These are phyloP conservation scores for Myzus persicae DNA, from an alignment of 1,140 invertebrate genomes.

Conservation along the genomic window DNA sequence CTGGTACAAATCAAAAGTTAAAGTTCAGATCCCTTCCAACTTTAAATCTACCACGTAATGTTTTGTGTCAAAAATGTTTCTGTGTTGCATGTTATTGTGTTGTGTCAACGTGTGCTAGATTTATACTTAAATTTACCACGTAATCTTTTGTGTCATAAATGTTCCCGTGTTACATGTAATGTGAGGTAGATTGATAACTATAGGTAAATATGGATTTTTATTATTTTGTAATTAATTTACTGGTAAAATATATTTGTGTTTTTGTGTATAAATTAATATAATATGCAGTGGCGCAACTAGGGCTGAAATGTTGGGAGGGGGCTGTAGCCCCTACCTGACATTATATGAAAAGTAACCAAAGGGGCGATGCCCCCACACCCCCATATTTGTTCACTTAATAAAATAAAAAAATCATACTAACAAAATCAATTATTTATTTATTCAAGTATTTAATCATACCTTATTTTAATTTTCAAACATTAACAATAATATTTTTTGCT, in stretches of 20 bases:
- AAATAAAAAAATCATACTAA: no score
- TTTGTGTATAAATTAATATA: not conserved
- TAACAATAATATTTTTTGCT: no score
- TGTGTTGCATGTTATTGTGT: not conserved
- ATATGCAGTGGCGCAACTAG: no score
- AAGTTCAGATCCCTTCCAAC: conserved; percentile 12
- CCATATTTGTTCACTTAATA: no score
- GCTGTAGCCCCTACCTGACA: no score
- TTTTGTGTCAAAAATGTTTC: not conserved
- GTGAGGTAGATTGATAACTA: not conserved
- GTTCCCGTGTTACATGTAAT: not conserved
- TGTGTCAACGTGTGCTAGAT: not conserved
- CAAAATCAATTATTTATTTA: no score
- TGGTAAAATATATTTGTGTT: not conserved
- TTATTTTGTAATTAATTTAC: not conserved
- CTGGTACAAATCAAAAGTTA: conserved; percentile 26
- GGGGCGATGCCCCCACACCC: no score
- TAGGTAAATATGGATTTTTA: not conserved
- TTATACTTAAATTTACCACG: not conserved
- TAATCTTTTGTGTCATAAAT: not conserved
- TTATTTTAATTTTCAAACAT: no score
- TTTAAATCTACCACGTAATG: conserved; percentile 2
- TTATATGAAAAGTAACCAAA: no score
- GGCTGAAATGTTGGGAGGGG: no score
- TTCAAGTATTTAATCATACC: no score